Percentiles rank a stretch among this genome's conserved stretches.
Evolutionary conservation across 2,797 vertebrate species (phyloP).

Genomic region (Dermochelys coriacea): DNA sequence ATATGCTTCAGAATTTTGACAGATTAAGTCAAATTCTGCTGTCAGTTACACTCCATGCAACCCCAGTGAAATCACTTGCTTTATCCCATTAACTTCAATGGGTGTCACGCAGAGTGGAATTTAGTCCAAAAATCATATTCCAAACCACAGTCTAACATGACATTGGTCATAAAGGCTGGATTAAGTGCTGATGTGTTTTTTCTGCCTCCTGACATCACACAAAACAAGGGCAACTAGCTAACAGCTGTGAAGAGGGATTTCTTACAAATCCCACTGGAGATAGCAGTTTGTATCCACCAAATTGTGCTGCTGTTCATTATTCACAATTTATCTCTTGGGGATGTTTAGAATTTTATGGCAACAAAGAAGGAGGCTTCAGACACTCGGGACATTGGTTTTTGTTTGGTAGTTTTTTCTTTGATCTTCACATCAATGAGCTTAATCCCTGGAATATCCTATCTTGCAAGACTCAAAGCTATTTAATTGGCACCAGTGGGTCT

Average conservation of each 20-base stretch:
- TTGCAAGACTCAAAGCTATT: not conserved
- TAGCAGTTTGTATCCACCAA: not conserved
- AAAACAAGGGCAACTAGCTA: not conserved
- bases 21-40: not conserved
- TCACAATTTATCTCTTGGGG: not conserved
- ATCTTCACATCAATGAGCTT: not conserved
- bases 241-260: not conserved
- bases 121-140: not conserved
- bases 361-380: not conserved
- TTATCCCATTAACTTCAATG: not conserved
- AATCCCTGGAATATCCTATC: not conserved
- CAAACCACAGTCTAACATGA: not conserved
- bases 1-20: not conserved
- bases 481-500: not conserved
- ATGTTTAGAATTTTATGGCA: not conserved
- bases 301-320: too few relatives aligned
- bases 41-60: not conserved
- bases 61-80: not conserved
- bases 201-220: too few relatives aligned
- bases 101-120: not conserved
- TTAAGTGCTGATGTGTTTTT: not conserved
- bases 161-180: not conserved
- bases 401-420: not conserved
- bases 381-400: not conserved
- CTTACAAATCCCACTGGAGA: not conserved